Evolutionary conservation across 1,140 invertebrate species (phyloP).

Genomic region (Pentalonia nigronervosa): DNA sequence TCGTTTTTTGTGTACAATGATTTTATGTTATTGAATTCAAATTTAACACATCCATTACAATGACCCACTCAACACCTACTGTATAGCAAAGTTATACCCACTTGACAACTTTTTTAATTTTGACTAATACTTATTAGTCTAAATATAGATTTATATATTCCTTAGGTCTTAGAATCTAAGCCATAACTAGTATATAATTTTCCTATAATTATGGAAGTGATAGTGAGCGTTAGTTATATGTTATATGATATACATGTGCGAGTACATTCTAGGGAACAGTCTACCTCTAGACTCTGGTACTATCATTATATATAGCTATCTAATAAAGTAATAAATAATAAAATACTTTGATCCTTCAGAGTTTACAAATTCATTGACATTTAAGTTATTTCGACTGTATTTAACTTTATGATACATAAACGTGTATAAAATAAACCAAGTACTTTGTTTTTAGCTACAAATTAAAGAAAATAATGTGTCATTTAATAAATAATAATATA

Average conservation of each 20-base stretch:
- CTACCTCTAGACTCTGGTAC: background rate
- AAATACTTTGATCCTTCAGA: background rate
- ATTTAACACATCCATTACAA: too few species aligned
- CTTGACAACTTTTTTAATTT: background rate
- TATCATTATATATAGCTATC: background rate
- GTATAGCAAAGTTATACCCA: too few species aligned
- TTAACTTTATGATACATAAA: background rate
- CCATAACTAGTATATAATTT: background rate
- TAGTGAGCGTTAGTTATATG: too few species aligned
- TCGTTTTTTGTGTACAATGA: too few species aligned
- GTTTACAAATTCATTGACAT: background rate
- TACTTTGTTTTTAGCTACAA: background rate
- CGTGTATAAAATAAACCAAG: background rate
- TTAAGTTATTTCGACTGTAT: background rate
- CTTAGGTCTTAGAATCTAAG: background rate
- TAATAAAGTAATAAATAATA: background rate
- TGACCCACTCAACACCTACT: too few species aligned
- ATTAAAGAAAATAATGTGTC: background rate
- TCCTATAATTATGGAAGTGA: background rate
- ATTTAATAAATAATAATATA: constrained; percentile 1
- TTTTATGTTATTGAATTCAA: too few species aligned
- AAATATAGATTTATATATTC: background rate
- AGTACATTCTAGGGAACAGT: background rate
- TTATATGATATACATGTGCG: background rate
- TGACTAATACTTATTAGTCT: background rate